Evolutionary conservation across 2,888 invertebrate genomes (phyloP), one percentile per base, ranked within the genome.

Genomic region (Drosophila falleni): DNA sequence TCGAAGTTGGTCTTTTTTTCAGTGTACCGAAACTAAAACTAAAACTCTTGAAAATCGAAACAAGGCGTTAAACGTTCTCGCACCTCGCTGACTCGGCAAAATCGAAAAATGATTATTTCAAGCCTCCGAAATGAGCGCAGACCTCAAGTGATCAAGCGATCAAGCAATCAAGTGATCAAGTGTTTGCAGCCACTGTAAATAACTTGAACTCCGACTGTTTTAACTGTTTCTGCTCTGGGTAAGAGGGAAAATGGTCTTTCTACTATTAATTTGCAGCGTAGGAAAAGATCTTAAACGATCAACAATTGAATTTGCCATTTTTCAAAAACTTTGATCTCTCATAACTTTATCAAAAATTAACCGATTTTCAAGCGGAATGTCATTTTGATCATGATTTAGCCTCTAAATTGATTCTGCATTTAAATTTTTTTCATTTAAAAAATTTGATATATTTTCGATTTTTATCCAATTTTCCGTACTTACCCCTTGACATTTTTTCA

Each of bases 81-180:
- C 84, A 84, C 89, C 80, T 84, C 44, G 73, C 84, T 84, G 84
- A 84, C 85, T 87, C 71, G 81, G 66, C 83, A n/a, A n/a, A n/a
- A n/a, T n/a, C n/a, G 55, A 61, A 88, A 80, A 54, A 42, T 26
- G 19, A 41, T 4, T 41, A 16, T 16, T 19, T 54, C 31, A 56
- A 49, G 47, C 58, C 63, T 49, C 19, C 56, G 58, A 49, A 58
- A 63, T 58, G 29, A 10, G 33, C 35, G 33, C 31, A 59, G 19
- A 56, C 44, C 74, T 69, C 42, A 74, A 73, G 51, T 39, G 47
- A 29, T 59, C 49, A 49, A 49, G 29, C 29, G 37, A 29, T 29
- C 29, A 29, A 29, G 29, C 4, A 4, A 69, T 69, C 42, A 74
- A 73, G 44, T 39, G 47, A 29, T 59, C 49, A 59, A 59, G 39